Evolutionary conservation across 2,113 vertebrate genomes (phyloP).

Genomic region (Emydura subglobosa): DNA sequence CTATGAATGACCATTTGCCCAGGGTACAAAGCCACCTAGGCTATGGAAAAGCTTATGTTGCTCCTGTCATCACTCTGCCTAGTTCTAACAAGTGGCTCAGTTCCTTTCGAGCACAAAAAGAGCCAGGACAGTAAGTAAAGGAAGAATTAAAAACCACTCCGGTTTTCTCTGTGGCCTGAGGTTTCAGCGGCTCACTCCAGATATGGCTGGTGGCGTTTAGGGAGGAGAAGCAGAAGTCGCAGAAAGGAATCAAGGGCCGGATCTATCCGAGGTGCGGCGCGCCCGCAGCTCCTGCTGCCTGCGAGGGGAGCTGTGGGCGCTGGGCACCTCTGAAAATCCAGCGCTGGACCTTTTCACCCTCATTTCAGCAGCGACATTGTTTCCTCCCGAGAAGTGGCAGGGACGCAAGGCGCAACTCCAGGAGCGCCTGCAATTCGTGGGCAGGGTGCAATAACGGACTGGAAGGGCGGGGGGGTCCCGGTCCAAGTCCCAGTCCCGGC

Average conservation of each 20-base stretch:
- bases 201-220: neutral
- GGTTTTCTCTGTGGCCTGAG: neutral
- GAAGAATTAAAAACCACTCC: neutral
- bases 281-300: neutral
- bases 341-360: no score
- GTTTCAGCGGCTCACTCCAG: neutral
- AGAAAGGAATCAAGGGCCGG: neutral
- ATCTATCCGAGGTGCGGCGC: neutral
- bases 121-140: neutral
- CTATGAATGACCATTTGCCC: neutral
- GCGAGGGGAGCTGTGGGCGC: neutral
- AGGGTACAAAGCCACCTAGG: neutral
- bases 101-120: neutral
- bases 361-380: rapidly evolving
- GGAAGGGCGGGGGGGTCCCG: no score
- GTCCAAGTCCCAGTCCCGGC: no score
- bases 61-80: no score
- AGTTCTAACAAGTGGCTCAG: neutral
- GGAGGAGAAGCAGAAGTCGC: neutral
- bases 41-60: neutral
- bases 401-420: neutral
- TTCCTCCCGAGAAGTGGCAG: no score
- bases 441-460: no score
- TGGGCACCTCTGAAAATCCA: neutral
- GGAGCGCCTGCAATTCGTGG: neutral